Conservation (phyloP, 2,888 invertebrate genomes). For the Eudasyphora cyanicolor region DNA sequence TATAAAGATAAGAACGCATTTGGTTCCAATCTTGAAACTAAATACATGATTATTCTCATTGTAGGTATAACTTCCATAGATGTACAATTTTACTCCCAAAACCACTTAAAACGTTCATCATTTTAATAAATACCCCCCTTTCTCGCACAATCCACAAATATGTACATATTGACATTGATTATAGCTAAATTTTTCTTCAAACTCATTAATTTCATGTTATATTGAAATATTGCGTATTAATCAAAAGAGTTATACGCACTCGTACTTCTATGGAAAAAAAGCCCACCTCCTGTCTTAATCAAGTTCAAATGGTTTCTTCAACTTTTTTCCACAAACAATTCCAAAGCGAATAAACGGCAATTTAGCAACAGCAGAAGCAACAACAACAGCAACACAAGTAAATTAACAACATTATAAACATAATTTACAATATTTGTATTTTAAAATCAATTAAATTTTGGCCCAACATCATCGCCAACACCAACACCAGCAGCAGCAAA, state of each 20-base stretch:
- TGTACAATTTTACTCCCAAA: too few species aligned
- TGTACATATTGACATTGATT: not conserved
- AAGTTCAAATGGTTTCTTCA: not conserved
- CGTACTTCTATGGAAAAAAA: not conserved
- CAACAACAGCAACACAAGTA: not conserved
- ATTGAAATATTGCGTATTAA: constrained; percentile 2
- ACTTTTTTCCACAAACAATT: not conserved
- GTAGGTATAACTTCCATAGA: too few species aligned
- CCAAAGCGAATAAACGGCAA: not conserved
- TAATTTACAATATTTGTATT: constrained; percentile 41
- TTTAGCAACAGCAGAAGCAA: too few species aligned
- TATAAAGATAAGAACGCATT: too few species aligned
- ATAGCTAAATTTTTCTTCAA: not conserved
- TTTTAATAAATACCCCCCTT: not conserved
- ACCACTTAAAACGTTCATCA: not conserved
- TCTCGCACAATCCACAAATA: not conserved
- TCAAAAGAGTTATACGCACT: constrained; percentile 6
- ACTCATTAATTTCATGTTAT: constrained; percentile 13
- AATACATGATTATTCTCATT: too few species aligned
- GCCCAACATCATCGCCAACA: too few species aligned
- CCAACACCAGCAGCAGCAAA: not conserved
- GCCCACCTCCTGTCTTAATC: not conserved
- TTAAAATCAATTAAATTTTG: constrained; percentile 41
- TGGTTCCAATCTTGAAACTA: too few species aligned
- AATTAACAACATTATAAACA: constrained; percentile 35